Evolutionary conservation across 2,797 vertebrate species (phyloP), one percentile per base, ranked within the genome.

Genomic region (Saxicola maurus): DNA sequence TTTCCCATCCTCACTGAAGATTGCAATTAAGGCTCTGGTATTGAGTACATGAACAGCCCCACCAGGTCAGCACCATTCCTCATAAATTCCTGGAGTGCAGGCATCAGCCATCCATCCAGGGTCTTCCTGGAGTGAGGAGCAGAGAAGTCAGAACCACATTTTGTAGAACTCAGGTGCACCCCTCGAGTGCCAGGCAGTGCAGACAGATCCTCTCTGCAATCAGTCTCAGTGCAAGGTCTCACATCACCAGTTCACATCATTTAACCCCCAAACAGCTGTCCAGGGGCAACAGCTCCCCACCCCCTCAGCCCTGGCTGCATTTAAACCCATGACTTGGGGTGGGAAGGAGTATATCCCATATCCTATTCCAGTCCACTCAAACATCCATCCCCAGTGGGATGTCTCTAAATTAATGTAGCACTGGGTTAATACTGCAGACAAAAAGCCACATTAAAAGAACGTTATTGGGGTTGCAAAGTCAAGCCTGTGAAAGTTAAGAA

Each of bases 391-490:
- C 79, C 11, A 0, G 12, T 79, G 83, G 89, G 64, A 25, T 37
- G 43, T 73, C 94, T 76, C 28, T 84, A 82, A 89, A 94, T 91
- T 71, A 87, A 84, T 55, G 40, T 10, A 68, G 64, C 61, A 35
- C 42, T n/a, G 43, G 57, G 77, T 87, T 94, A 74, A 76, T 87
- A 77, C 12, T 28, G 25, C 64, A 89, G 67, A 62, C 11, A 6
- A 79, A 93, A 91, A 89, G 38, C 42, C 83, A 25, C 77, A 68
- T 80, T 84, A 91, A 82, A 86, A 82, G 86, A 82, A 76, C 67
- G 51, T 92, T 91, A 86, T 82, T 79, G 68, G 53, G 88, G 86
- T 90, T 92, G 88, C 80, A 77, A 71, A 94, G 87, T 94, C 92
- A 96, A 94, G 82, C 46, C 74, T 45, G 40, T 79, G 87, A 43